Evolutionary conservation across 2,113 vertebrate genomes (phyloP).

Genomic region (Andinoacara biseriatus): DNA sequence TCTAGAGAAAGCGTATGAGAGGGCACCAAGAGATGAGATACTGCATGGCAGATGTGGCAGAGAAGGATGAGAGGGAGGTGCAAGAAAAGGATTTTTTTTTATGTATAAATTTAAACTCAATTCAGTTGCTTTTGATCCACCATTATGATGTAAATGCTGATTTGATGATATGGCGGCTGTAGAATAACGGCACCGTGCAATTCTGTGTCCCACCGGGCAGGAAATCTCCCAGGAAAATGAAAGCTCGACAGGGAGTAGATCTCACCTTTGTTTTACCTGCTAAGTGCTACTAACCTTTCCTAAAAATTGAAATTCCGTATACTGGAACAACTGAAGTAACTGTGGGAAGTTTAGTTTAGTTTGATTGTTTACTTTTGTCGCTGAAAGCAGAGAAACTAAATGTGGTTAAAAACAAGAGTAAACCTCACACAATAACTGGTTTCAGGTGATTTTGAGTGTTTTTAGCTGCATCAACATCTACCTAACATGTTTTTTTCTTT

Average conservation of each 20-base stretch:
- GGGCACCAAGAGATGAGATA: neutral
- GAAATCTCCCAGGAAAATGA: neutral
- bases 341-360: neutral
- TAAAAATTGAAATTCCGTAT: neutral
- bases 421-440: neutral
- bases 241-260: neutral
- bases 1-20: neutral
- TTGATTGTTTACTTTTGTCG: too few relatives aligned
- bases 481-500: neutral
- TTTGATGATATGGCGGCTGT: neutral
- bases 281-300: neutral
- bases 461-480: neutral
- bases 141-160: neutral
- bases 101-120: neutral
- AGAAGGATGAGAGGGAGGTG: too few relatives aligned
- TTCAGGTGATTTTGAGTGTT: neutral
- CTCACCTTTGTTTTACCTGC: neutral
- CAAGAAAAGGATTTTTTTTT: neutral
- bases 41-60: neutral
- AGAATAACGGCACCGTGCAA: neutral
- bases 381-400: too few relatives aligned
- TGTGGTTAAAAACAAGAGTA: neutral
- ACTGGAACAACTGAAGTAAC: neutral
- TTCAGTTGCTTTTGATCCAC: neutral
- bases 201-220: neutral